phyloP scores from a whole-genome alignment of 2,888 invertebrate species.

The Tortrix viridana region DNA sequence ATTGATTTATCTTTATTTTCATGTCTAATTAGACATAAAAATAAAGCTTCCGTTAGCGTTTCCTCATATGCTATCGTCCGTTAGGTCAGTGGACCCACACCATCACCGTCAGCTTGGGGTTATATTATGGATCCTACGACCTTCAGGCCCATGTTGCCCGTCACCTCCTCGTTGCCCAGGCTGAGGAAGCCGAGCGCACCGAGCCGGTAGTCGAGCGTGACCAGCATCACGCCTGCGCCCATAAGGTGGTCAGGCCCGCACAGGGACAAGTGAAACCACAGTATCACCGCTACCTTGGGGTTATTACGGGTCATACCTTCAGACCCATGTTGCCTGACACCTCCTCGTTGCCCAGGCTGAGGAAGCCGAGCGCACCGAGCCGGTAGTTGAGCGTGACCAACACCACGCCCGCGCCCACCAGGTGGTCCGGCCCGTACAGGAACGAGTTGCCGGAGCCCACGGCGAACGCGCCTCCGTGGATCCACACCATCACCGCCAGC shows the following conservation, averaged over 20 bases:
- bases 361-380: conserved; percentile 85
- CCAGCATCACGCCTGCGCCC: conserved; percentile 85
- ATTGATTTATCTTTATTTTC: too few species aligned
- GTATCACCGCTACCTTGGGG: too few species aligned
- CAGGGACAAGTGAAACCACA: conserved; percentile 84
- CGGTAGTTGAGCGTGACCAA: conserved; percentile 87
- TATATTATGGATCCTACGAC: too few species aligned
- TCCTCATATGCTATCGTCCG: too few species aligned
- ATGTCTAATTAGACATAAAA: too few species aligned
- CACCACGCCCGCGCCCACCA: conserved; percentile 85
- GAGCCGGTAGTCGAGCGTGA: conserved; percentile 86
- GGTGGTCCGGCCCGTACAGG: conserved; percentile 85
- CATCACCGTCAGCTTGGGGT: conserved; percentile 85
- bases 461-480: conserved; percentile 86
- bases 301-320: conserved; percentile 67
- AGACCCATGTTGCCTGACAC: conserved; percentile 87
- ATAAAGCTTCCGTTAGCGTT: too few species aligned
- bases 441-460: conserved; percentile 86
- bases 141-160: conserved; percentile 87
- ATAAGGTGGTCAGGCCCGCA: conserved; percentile 86
- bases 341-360: conserved; percentile 85
- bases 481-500: conserved; percentile 87
- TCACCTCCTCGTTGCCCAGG: conserved; percentile 84
- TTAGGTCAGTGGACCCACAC: conserved; percentile 87
- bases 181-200: conserved; percentile 87